A percentile compares a stretch with the other conserved stretches of the same genome.
Evolutionary conservation across 2,888 invertebrate genomes (phyloP).

Genomic region (Himalopsyche anomala): DNA sequence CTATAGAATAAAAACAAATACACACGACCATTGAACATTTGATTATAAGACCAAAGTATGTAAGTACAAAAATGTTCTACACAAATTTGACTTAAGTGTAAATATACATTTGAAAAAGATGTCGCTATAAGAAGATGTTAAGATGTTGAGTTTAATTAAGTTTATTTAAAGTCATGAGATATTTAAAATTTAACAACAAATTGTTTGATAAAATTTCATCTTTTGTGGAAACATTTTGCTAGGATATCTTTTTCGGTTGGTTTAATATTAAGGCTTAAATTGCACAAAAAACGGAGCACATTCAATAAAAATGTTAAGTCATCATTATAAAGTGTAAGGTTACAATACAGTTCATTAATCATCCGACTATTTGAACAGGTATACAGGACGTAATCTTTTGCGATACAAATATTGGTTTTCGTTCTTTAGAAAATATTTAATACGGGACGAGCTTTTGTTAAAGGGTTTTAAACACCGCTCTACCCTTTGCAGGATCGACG

Average conservation of each 20-base stretch:
- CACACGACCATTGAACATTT: too few relatives aligned
- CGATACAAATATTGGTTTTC: slow-evolving; percentile 19
- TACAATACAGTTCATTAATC: neutral
- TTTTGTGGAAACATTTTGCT: neutral
- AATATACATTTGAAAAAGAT: too few relatives aligned
- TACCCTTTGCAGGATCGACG: too few relatives aligned
- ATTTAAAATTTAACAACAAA: neutral
- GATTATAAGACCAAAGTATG: too few relatives aligned
- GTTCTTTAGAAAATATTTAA: neutral
- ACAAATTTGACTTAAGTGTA: too few relatives aligned
- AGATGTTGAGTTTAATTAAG: neutral
- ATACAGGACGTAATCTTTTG: slow-evolving; percentile 2
- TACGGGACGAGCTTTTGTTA: neutral
- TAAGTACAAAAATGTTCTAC: too few relatives aligned
- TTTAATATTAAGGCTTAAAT: slow-evolving; percentile 13
- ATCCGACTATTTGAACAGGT: slow-evolving; percentile 26
- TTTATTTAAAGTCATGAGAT: neutral
- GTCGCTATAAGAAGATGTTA: too few relatives aligned
- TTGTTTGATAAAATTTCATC: neutral
- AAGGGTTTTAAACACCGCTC: neutral
- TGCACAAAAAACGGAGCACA: slow-evolving; percentile 12
- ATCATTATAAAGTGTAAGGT: slow-evolving; percentile 10
- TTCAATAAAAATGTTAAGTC: slow-evolving; percentile 10
- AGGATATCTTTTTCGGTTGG: neutral
- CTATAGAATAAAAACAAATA: too few relatives aligned